phyloP scores from a whole-genome alignment of 2,888 invertebrate species.

The Petrophora chlorosata region DNA sequence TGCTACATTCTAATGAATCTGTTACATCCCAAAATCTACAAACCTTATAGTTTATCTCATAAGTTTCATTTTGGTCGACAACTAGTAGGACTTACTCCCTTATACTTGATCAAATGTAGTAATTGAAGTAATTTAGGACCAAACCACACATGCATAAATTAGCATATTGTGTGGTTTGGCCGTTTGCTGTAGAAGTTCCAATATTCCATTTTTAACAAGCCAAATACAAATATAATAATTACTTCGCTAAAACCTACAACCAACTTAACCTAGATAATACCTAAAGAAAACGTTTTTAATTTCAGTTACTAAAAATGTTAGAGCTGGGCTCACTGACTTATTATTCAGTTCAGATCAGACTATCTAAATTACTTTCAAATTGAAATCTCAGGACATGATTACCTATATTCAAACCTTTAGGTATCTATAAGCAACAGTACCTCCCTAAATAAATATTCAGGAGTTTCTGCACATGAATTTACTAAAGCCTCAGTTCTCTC shows the following conservation, averaged over 20 bases:
- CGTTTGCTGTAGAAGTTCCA: neutral
- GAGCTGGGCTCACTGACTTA: constrained; percentile 17
- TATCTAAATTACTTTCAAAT: neutral
- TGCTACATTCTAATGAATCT: constrained; percentile 5
- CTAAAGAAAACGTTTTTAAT: constrained; percentile 10
- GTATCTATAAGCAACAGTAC: too few species aligned
- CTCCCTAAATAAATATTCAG: too few species aligned
- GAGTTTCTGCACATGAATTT: neutral
- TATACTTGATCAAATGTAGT: too few species aligned
- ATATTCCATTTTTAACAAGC: constrained; percentile 15
- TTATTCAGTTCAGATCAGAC: neutral
- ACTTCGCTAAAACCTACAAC: constrained; percentile 29
- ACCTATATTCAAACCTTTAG: too few species aligned
- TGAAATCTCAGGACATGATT: constrained; percentile 3
- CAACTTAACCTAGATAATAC: constrained; percentile 29
- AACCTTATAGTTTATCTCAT: constrained; percentile 59
- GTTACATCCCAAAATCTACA: constrained; percentile 31
- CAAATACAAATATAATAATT: constrained; percentile 30
- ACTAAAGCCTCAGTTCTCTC: neutral
- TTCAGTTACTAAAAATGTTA: constrained; percentile 2
- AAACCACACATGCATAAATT: too few species aligned
- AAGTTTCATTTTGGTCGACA: constrained; percentile 66
- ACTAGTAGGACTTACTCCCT: too few species aligned
- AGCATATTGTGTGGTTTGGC: too few species aligned
- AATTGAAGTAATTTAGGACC: too few species aligned